Base-by-base conservation (phyloP, 2,113 vertebrate genomes). In the Ancistrus triradiatus region DNA sequence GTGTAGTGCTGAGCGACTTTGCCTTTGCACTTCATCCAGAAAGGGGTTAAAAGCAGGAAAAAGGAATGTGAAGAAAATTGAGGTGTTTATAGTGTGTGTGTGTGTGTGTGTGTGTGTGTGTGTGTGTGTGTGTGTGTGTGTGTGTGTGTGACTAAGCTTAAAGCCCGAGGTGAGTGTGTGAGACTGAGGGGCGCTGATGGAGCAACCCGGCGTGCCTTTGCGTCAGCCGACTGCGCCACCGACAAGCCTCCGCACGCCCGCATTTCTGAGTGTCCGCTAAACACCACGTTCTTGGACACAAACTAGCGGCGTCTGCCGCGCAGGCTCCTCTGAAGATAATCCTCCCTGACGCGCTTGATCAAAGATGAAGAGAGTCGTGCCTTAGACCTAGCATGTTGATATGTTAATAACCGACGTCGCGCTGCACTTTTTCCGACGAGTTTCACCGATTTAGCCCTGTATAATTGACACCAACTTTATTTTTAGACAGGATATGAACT, bases 11-110 rank as follows among this genome's bases (percentile, higher is more conserved):
- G 90, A 91, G 89, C 81, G 90, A 90, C 89, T 91, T 86, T 78
- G 91, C 95, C 93, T 94, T 93, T 95, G 92, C 90, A 93, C 93
- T 95, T 91, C 94, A 97, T 96, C 95, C 91, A 93, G 93, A 93
- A 94, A 90, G 92, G 94, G 92, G 91, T 92, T 90, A 82, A 35
- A 25, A 56, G 53, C 11, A 19, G 19, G 22, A 44, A 28, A 55
- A n/a, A n/a, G n/a, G n/a, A n/a, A n/a, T n/a, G n/a, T n/a, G n/a
- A n/a, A n/a, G n/a, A n/a, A n/a, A n/a, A n/a, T n/a, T n/a, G n/a
- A n/a, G n/a, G n/a, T n/a, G n/a, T n/a, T n/a, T n/a, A n/a, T n/a
- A n/a, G n/a, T n/a, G n/a, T n/a, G n/a, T n/a, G n/a, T n/a, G n/a
- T n/a, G n/a, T n/a, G n/a, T n/a, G n/a, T n/a, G n/a, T n/a, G n/a